phyloP scores from a whole-genome alignment of 2,888 invertebrate genomes.

The Seira sanloemensis region DNA sequence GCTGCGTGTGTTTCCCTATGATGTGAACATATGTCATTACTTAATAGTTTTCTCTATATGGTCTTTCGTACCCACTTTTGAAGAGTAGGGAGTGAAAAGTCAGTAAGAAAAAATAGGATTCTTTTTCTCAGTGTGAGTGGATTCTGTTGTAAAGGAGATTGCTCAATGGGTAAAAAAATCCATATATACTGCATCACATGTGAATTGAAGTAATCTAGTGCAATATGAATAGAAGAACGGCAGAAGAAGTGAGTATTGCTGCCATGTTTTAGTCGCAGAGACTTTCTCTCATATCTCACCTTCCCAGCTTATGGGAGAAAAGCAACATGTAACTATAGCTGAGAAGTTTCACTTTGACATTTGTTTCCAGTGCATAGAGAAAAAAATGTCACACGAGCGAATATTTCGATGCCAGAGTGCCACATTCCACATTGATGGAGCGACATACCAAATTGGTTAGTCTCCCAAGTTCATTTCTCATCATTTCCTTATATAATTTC shows the following conservation, averaged over 20 bases:
- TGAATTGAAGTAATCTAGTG: too few relatives aligned
- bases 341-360: neutral
- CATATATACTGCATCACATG: too few relatives aligned
- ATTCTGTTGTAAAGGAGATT: constrained; percentile 45
- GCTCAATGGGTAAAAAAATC: neutral
- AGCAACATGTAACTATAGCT: neutral
- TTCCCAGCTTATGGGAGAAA: constrained; percentile 13
- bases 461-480: too few relatives aligned
- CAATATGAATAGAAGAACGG: neutral
- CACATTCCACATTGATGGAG: constrained; percentile 90
- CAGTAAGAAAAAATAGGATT: constrained; percentile 20
- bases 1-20: neutral
- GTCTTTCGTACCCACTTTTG: constrained; percentile 19
- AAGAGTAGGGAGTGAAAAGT: neutral
- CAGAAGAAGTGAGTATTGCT: neutral
- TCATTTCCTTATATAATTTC: too few relatives aligned
- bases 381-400: constrained; percentile 72
- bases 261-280: neutral
- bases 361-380: too few relatives aligned
- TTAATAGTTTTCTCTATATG: constrained; percentile 16
- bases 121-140: constrained; percentile 41
- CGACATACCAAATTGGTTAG: constrained; percentile 90
- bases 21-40: neutral
- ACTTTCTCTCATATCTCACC: neutral
- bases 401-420: constrained; percentile 84